Percentiles rank a stretch among this genome's conserved stretches.
phyloP scores from a whole-genome alignment of 2,797 vertebrate genomes.

The Echeneis naucrates region DNA sequence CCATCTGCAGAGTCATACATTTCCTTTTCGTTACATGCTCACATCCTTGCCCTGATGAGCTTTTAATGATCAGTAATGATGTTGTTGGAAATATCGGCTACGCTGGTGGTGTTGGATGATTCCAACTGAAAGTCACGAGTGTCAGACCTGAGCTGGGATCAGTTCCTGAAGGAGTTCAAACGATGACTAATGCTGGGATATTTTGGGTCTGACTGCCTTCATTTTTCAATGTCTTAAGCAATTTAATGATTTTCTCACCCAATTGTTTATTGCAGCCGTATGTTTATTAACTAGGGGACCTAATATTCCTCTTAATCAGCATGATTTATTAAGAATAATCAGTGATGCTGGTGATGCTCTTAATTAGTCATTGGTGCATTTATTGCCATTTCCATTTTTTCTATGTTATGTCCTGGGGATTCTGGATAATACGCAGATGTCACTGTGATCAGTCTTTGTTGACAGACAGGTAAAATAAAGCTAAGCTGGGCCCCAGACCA shows the following conservation, averaged over 20 bases:
- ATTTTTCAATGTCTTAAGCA: background rate
- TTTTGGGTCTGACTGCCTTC: background rate
- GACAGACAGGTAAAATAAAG: background rate
- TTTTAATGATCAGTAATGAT: constrained; percentile 65
- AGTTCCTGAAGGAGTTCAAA: background rate
- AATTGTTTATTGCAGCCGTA: constrained; percentile 1
- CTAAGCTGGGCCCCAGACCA: background rate
- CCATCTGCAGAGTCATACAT: constrained; percentile 15
- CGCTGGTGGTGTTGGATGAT: constrained; percentile 2
- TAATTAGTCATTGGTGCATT: constrained; percentile 29
- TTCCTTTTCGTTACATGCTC: constrained; percentile 42
- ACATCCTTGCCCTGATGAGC: constrained; percentile 46
- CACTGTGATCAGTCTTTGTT: background rate
- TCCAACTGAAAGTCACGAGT: constrained; percentile 19
- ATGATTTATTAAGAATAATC: constrained; percentile 36
- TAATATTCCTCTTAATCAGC: constrained; percentile 37
- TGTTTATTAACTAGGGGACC: constrained; percentile 8
- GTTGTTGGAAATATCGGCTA: constrained; percentile 25
- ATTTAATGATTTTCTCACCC: background rate
- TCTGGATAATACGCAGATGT: background rate
- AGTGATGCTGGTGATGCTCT: constrained; percentile 27
- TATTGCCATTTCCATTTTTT: background rate
- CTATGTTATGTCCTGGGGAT: background rate
- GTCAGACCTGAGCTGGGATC: constrained; percentile 10
- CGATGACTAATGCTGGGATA: background rate